Base-by-base conservation (phyloP, 2,797 vertebrate genomes). In the Cirrhinus molitorella region DNA sequence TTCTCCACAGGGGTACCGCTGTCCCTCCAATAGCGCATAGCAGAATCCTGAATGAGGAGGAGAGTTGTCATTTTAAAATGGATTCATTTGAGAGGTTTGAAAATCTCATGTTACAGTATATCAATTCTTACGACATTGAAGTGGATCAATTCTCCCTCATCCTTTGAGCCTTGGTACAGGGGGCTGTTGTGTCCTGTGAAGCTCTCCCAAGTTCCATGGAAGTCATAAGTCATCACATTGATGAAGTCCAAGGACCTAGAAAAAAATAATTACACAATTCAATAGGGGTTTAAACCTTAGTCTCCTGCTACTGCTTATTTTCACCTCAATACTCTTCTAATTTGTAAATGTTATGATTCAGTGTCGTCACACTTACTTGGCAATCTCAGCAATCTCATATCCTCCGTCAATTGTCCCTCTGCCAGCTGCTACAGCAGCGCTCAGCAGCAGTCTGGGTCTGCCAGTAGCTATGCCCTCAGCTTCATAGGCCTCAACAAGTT, bases 151-250 rank as follows among this genome's bases (percentile, higher is more conserved):
- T 92, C 90, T 53, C 89, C 90, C 21, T 88, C 43, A 57, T 91
- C 88, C 0, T 86, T 77, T 59, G 87, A 81, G 6, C 92, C 92
- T 47, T 76, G 81, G 88, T 91, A 93, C 28, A 96, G 90, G 10
- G 94, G 92, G 73, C 94, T 96, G 79, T 96, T 95, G 84, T 95
- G 94, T 65, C 90, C 92, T 19, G 94, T 94, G 79, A 94, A 91
- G 49, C 78, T 70, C 45, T 93, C 91, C 92, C 92, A 92, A 23
- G 81, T 65, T 83, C 89, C 91, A 31, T 91, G 89, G 47, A 95
- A 90, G 81, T 95, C 91, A 70, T 93, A 95, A 14, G 92, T 93
- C 92, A 95, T 95, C 25, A 95, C 87, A 71, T 91, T 94, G 87
- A 96, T 92, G 45, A 95, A 91, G 85, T 96, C 92, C 89, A 95